Percentiles rank a stretch among this genome's conserved stretches.
Evolutionary conservation across 2,888 invertebrate genomes (phyloP).

Genomic region (Myathropa florea): DNA sequence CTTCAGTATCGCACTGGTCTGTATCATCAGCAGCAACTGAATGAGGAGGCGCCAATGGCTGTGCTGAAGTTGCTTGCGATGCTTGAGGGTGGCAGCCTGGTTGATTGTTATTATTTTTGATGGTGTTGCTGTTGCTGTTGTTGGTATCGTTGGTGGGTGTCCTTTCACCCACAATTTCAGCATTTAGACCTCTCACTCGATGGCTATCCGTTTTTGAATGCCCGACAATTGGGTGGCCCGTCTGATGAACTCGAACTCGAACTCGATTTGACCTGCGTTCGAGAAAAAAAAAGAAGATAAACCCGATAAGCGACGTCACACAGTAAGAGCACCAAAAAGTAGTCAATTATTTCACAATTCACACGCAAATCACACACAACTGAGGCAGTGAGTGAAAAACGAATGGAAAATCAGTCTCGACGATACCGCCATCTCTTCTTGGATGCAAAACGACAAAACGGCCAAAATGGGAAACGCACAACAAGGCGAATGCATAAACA

Average conservation of each 20-base stretch:
- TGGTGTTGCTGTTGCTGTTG: conserved; percentile 43
- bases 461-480: conserved; percentile 39
- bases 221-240: neutral
- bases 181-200: conserved; percentile 52
- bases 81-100: conserved; percentile 29
- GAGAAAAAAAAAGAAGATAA: neutral
- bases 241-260: conserved; percentile 1
- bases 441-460: conserved; percentile 39
- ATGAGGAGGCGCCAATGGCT: conserved; percentile 40
- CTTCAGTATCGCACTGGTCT: conserved; percentile 74
- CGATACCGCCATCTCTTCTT: conserved; percentile 39
- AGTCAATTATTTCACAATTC: conserved; percentile 16
- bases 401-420: conserved; percentile 31
- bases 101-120: conserved; percentile 45
- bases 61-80: conserved; percentile 18
- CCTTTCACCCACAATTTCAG: conserved; percentile 60
- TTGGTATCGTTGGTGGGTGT: conserved; percentile 48
- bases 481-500: conserved; percentile 35
- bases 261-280: neutral
- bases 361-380: conserved; percentile 16
- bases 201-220: conserved; percentile 54
- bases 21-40: conserved; percentile 48
- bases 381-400: neutral
- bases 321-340: neutral
- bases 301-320: neutral